A percentile compares a stretch with the other conserved stretches of the same genome.
phyloP scores from a whole-genome alignment of 2,888 invertebrate genomes.

The Tenthredo notha region DNA sequence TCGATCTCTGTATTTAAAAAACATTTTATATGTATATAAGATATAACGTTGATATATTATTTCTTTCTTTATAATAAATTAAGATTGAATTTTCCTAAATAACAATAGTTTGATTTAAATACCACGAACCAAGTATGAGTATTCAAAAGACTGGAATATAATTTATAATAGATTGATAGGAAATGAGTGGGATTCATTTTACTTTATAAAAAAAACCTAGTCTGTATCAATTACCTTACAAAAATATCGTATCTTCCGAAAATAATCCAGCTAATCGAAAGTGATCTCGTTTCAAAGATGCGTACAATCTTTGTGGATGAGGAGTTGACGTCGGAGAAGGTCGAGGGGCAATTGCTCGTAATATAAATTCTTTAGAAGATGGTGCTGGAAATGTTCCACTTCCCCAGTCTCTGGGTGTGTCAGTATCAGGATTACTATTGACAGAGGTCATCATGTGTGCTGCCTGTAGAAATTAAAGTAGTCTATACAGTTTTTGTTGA shows the following conservation, averaged over 20 bases:
- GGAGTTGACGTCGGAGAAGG: conserved; percentile 83
- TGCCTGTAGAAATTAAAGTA: conserved; percentile 76
- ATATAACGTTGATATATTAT: conserved; percentile 27
- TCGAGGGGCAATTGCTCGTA: conserved; percentile 81
- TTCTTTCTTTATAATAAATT: neutral
- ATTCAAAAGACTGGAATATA: conserved; percentile 22
- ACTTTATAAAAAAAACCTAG: neutral
- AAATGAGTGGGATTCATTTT: neutral
- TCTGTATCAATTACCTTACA: conserved; percentile 69
- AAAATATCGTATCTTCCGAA: conserved; percentile 87
- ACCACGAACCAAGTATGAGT: neutral
- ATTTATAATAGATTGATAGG: neutral
- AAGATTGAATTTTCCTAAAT: neutral
- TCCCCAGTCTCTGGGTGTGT: conserved; percentile 67
- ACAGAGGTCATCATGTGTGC: conserved; percentile 79
- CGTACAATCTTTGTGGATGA: conserved; percentile 86
- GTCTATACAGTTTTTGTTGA: conserved; percentile 50
- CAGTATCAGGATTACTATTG: conserved; percentile 70
- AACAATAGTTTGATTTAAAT: neutral
- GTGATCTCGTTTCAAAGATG: conserved; percentile 84
- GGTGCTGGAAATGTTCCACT: conserved; percentile 80
- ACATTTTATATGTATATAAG: conserved; percentile 4
- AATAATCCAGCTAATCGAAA: conserved; percentile 90
- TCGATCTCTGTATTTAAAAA: conserved; percentile 7
- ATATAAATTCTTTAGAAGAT: conserved; percentile 84